Evolutionary conservation across 1,140 invertebrate species (phyloP).

Genomic region (Elymnias hypermnestra): DNA sequence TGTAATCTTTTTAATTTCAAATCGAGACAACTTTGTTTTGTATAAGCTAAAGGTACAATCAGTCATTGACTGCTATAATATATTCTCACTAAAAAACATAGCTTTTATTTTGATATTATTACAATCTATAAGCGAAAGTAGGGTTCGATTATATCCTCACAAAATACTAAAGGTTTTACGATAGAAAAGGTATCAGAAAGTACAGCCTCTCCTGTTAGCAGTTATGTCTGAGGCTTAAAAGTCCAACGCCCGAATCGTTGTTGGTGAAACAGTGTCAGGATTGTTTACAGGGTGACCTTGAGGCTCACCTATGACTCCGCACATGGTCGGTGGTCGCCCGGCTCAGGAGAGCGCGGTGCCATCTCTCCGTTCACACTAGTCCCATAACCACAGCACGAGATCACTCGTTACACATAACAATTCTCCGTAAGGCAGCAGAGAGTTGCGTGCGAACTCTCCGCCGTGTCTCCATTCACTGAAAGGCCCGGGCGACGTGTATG

Average conservation of each 20-base stretch:
- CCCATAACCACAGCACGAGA: conserved; percentile 41
- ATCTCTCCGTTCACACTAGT: conserved; percentile 42
- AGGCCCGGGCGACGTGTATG: conserved; percentile 28
- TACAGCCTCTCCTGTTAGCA: no score
- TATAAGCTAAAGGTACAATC: no score
- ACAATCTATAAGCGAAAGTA: no score
- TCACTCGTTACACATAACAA: conserved; percentile 44
- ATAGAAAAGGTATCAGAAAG: no score
- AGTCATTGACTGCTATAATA: no score
- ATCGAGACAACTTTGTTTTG: no score
- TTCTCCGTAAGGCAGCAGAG: conserved; percentile 1
- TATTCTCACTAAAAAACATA: no score
- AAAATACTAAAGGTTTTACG: no score
- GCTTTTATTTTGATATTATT: no score
- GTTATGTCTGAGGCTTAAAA: no score
- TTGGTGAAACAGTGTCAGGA: conserved; percentile 5
- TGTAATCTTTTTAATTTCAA: no score
- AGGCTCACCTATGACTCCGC: conserved; percentile 48
- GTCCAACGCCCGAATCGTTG: conserved; percentile 2
- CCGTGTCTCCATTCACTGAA: conserved; percentile 51
- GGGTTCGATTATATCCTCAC: no score
- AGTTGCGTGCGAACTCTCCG: conserved; percentile 28
- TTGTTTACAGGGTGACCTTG: conserved; percentile 20
- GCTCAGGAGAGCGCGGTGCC: conserved; percentile 45
- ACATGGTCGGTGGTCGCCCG: conserved; percentile 51